Conservation (phyloP, 2,113 vertebrate species). For the Macquaria australasica region DNA sequence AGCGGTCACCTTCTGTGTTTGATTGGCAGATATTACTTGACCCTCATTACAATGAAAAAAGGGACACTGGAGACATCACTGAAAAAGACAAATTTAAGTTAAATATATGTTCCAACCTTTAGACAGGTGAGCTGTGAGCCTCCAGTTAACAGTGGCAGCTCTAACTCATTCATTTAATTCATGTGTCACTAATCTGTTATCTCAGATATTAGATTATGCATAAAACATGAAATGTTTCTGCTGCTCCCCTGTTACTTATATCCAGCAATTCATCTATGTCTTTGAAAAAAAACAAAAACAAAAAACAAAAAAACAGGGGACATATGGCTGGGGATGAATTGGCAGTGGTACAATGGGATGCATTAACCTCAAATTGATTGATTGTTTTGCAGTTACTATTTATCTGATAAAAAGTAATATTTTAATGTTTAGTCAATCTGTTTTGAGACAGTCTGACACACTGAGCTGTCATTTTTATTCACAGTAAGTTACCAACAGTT, state of each 20-base stretch:
- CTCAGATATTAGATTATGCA: background rate
- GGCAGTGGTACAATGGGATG: background rate
- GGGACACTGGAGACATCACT: no score
- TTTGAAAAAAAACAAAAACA: background rate
- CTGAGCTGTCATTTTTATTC: background rate
- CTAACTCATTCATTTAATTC: background rate
- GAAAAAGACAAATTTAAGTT: no score
- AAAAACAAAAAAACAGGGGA: background rate
- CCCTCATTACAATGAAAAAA: background rate
- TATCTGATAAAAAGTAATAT: no score
- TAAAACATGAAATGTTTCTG: background rate
- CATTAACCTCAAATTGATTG: background rate
- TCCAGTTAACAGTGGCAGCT: background rate
- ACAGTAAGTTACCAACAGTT: background rate
- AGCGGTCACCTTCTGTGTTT: background rate
- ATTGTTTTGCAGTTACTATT: background rate
- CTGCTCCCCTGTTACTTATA: background rate
- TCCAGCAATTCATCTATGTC: background rate
- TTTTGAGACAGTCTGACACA: background rate
- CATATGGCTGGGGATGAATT: background rate
- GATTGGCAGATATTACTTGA: background rate
- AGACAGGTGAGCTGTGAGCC: background rate
- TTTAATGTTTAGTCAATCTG: background rate
- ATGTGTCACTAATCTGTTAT: constrained; percentile 4
- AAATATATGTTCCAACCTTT: background rate